These are phyloP conservation scores for Tragelaphus strepsiceros DNA, from an alignment of 2,113 vertebrate species.

Conservation along the genomic window DNA sequence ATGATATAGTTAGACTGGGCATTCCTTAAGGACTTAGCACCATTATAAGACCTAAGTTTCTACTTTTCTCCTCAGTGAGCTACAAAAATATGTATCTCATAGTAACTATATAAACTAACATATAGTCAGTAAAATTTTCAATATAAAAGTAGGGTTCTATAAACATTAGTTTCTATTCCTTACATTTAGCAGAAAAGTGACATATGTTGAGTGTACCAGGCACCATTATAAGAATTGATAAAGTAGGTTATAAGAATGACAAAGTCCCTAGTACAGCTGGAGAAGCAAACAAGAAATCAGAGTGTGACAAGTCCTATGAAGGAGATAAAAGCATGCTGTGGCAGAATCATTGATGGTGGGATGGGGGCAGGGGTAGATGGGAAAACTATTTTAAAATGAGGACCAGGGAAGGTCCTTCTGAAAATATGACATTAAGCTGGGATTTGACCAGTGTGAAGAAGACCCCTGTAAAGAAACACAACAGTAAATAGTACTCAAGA, in stretches of 20 bases:
- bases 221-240: neutral
- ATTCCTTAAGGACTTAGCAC: neutral
- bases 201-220: neutral
- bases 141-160: neutral
- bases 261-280: neutral
- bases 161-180: neutral
- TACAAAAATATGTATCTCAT: neutral
- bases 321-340: neutral
- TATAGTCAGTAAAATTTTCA: neutral
- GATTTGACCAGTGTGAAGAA: neutral
- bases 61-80: neutral
- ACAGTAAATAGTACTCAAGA: neutral
- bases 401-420: neutral
- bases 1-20: neutral
- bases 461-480: neutral
- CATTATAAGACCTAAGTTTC: neutral
- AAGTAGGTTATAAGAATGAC: neutral
- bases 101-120: neutral
- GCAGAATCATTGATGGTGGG: neutral
- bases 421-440: neutral
- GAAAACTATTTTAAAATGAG: neutral
- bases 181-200: neutral
- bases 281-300: neutral
- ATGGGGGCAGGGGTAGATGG: no score
- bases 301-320: neutral